These are phyloP conservation scores for Sturmia bella DNA, from an alignment of 2,888 invertebrate genomes.

Conservation along the genomic window DNA sequence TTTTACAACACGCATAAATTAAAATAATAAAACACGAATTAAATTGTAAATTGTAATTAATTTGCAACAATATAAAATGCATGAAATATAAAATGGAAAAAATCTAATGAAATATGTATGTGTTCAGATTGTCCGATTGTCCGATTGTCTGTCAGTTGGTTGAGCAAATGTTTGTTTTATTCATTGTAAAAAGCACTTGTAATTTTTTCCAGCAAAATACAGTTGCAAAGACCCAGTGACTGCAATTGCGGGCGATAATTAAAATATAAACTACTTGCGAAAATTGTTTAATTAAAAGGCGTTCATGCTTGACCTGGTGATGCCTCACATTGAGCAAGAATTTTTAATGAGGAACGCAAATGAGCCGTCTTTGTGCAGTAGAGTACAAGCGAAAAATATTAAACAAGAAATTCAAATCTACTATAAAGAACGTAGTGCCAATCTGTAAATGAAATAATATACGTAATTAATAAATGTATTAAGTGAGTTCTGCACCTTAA, in stretches of 20 bases:
- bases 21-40: conserved; percentile 44
- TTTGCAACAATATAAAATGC: conserved; percentile 50
- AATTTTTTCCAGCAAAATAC: conserved; percentile 2
- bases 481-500: no score
- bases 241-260: conserved; percentile 46
- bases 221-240: conserved; percentile 10
- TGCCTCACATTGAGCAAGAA: background rate
- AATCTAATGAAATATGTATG: background rate
- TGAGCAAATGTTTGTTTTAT: conserved; percentile 18
- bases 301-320: conserved; percentile 28
- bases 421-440: no score
- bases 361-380: background rate
- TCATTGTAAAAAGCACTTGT: conserved; percentile 45
- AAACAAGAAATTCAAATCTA: no score
- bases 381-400: background rate
- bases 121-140: no score
- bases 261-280: conserved; percentile 28
- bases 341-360: background rate
- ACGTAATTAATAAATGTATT: no score
- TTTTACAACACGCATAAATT: conserved; percentile 56
- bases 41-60: conserved; percentile 65
- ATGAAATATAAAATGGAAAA: conserved; percentile 12
- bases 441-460: no score
- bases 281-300: conserved; percentile 23
- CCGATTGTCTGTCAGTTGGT: background rate